Evolutionary conservation across 2,113 vertebrate genomes (phyloP).

Genomic region (Pterocles gutturalis): DNA sequence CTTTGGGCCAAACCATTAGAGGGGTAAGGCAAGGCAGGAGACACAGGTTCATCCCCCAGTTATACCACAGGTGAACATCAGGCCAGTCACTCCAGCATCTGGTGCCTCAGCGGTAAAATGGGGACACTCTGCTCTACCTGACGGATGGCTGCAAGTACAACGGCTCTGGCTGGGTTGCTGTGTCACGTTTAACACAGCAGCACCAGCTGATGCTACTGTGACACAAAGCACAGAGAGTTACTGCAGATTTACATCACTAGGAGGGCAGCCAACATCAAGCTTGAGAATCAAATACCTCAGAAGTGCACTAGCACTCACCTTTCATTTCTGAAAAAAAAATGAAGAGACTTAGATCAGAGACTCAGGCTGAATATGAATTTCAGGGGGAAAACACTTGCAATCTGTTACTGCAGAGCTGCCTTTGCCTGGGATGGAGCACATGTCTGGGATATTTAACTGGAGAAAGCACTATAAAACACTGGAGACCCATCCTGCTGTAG

Average conservation of each 20-base stretch:
- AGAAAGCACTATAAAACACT: neutral
- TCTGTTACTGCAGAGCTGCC: neutral
- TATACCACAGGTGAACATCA: neutral
- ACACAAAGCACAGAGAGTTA: neutral
- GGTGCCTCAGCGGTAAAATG: rapidly evolving
- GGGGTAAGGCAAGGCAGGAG: too few relatives aligned
- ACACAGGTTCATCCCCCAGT: neutral
- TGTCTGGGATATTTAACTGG: neutral
- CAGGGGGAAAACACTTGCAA: neutral
- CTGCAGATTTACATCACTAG: neutral
- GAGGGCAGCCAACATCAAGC: neutral
- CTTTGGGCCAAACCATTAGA: neutral
- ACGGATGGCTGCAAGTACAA: neutral
- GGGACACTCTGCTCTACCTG: neutral
- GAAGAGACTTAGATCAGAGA: neutral
- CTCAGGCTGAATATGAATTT: neutral
- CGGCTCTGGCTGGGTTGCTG: neutral
- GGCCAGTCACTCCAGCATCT: neutral
- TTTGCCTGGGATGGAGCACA: neutral
- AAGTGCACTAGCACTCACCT: neutral
- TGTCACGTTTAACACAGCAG: neutral
- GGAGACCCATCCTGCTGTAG: neutral
- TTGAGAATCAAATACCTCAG: neutral
- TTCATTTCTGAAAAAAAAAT: neutral
- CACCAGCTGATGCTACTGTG: neutral